These are phyloP conservation scores for Caenorhabditis parvicauda DNA, from an alignment of 2,888 invertebrate genomes.

Conservation along the genomic window DNA sequence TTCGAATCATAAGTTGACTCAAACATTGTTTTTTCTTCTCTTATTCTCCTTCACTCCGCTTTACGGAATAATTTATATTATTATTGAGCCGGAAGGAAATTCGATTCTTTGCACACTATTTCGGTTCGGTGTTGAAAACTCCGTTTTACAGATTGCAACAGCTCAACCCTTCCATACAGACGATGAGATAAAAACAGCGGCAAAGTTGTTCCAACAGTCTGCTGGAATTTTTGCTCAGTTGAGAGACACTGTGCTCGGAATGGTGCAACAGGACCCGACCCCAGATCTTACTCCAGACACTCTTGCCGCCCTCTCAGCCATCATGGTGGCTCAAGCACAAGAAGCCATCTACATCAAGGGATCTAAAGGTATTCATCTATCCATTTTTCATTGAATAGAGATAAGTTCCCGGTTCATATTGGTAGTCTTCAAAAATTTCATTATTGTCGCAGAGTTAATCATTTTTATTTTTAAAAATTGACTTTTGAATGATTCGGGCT, in stretches of 20 bases:
- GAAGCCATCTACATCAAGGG: conserved; percentile 95
- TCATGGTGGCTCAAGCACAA: conserved; percentile 97
- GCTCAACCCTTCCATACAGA: conserved; percentile 81
- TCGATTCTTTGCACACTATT: too few species aligned
- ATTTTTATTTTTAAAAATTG: conserved; percentile 1
- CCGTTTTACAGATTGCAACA: conserved; percentile 77
- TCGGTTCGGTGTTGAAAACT: background rate
- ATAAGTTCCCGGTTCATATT: background rate
- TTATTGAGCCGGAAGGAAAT: too few species aligned
- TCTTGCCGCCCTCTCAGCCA: conserved; percentile 77
- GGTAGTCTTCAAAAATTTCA: background rate
- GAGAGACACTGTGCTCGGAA: conserved; percentile 72
- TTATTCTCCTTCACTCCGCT: background rate
- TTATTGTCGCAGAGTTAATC: conserved; percentile 1
- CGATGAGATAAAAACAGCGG: conserved; percentile 86
- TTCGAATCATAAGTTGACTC: background rate
- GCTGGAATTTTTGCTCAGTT: conserved; percentile 78
- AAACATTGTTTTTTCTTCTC: background rate
- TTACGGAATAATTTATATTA: too few species aligned
- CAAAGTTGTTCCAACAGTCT: conserved; percentile 82
- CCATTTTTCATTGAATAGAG: too few species aligned
- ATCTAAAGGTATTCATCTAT: conserved; percentile 63
- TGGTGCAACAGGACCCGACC: conserved; percentile 90
- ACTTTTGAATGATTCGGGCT: conserved; percentile 6
- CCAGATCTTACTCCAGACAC: conserved; percentile 91